Evolutionary conservation across 2,113 vertebrate genomes (phyloP).

Genomic region (Melanocharis versteri): DNA sequence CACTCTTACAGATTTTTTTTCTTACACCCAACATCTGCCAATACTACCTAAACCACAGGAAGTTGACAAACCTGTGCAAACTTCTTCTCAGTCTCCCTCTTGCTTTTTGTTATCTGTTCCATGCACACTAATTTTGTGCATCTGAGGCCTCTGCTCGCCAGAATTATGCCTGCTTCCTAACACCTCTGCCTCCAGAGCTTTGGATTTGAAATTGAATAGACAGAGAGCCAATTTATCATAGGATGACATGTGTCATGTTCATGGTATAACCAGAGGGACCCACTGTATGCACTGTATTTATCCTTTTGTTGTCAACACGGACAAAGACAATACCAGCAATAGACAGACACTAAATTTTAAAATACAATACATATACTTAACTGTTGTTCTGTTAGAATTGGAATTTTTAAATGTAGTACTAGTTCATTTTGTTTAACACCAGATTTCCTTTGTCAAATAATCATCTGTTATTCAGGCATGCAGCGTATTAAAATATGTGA

Average conservation of each 20-base stretch:
- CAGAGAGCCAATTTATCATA: slow-evolving; percentile 99
- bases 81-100: slow-evolving; percentile 84
- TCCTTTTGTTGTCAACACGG: slow-evolving; percentile 90
- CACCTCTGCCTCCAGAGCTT: slow-evolving; percentile 94
- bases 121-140: slow-evolving; percentile 89
- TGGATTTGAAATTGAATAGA: slow-evolving; percentile 99
- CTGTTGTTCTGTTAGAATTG: slow-evolving; percentile 62
- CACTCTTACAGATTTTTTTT: slow-evolving; percentile 80
- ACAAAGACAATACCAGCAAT: slow-evolving; percentile 80
- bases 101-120: slow-evolving; percentile 87
- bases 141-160: slow-evolving; percentile 87
- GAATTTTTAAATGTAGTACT: slow-evolving; percentile 68
- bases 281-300: slow-evolving; percentile 90
- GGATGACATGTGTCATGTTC: slow-evolving; percentile 99
- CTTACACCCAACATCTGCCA: slow-evolving; percentile 87
- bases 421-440: slow-evolving; percentile 71
- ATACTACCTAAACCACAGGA: slow-evolving; percentile 86
- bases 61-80: slow-evolving; percentile 89
- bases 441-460: slow-evolving; percentile 78
- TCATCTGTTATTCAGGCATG: slow-evolving; percentile 71
- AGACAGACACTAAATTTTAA: slow-evolving; percentile 80
- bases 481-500: slow-evolving; percentile 56
- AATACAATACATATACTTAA: slow-evolving; percentile 73
- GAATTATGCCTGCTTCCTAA: slow-evolving; percentile 87
- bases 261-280: slow-evolving; percentile 93